phyloP scores from a whole-genome alignment of 2,113 vertebrate genomes.

The Hemibagrus wyckioides region DNA sequence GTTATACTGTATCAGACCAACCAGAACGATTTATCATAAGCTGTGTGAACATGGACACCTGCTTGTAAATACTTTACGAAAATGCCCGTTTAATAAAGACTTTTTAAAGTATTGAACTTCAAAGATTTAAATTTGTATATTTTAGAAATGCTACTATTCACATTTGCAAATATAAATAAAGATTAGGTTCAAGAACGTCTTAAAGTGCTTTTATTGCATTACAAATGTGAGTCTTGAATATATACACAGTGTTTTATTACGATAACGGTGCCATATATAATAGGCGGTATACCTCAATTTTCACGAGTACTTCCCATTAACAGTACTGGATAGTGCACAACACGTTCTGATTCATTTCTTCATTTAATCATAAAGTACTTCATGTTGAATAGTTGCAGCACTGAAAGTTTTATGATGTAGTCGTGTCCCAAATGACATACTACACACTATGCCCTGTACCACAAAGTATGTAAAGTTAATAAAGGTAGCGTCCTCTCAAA shows the following conservation, averaged over 20 bases:
- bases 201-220: conserved; percentile 10
- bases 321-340: background rate
- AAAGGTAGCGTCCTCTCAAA: no score
- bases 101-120: conserved; percentile 62
- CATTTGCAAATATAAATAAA: conserved; percentile 7
- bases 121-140: conserved; percentile 18
- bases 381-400: background rate
- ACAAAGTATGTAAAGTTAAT: no score
- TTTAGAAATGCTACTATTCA: background rate
- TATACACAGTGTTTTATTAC: background rate
- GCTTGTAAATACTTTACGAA: conserved; percentile 74
- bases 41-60: conserved; percentile 62
- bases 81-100: conserved; percentile 73
- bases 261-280: conserved; percentile 36
- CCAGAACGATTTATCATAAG: conserved; percentile 39
- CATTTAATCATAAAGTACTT: background rate
- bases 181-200: background rate
- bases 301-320: conserved; percentile 4
- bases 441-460: no score
- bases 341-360: background rate
- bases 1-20: conserved; percentile 47
- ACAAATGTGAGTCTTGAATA: background rate
- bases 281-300: conserved; percentile 17
- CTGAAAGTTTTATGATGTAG: background rate
- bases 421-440: background rate